These are phyloP conservation scores for Arvicanthis niloticus DNA, from an alignment of 2,113 vertebrate genomes.

Conservation along the genomic window DNA sequence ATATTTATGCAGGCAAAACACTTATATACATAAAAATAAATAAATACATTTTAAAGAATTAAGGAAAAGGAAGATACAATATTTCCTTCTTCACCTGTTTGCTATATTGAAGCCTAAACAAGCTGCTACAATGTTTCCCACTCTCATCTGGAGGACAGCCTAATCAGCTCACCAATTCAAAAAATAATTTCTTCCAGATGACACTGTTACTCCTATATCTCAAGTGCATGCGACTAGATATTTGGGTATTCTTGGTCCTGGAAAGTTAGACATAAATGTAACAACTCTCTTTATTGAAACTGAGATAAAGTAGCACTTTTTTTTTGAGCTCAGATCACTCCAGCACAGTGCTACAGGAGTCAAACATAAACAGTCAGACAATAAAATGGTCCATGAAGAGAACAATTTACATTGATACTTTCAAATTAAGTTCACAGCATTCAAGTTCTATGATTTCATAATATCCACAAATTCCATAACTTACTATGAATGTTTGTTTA, in stretches of 20 bases:
- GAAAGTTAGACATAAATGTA: neutral
- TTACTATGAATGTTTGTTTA: neutral
- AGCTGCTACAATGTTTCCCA: neutral
- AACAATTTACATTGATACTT: neutral
- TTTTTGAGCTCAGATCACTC: neutral
- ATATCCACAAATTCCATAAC: neutral
- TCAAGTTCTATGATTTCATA: neutral
- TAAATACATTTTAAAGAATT: neutral
- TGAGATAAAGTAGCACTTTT: neutral
- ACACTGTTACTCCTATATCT: neutral
- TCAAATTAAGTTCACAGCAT: neutral
- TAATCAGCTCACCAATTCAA: too few species aligned
- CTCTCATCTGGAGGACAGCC: too few species aligned
- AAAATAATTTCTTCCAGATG: neutral
- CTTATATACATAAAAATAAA: neutral
- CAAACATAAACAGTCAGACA: neutral
- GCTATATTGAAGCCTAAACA: neutral
- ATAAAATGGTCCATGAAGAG: neutral
- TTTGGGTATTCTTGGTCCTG: neutral
- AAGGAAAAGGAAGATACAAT: neutral
- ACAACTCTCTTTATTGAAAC: neutral
- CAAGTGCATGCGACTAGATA: neutral
- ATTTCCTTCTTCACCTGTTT: neutral
- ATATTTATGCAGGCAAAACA: neutral
- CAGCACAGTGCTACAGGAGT: neutral